phyloP scores from a whole-genome alignment of 2,113 vertebrate genomes.

The Scopus umbretta region DNA sequence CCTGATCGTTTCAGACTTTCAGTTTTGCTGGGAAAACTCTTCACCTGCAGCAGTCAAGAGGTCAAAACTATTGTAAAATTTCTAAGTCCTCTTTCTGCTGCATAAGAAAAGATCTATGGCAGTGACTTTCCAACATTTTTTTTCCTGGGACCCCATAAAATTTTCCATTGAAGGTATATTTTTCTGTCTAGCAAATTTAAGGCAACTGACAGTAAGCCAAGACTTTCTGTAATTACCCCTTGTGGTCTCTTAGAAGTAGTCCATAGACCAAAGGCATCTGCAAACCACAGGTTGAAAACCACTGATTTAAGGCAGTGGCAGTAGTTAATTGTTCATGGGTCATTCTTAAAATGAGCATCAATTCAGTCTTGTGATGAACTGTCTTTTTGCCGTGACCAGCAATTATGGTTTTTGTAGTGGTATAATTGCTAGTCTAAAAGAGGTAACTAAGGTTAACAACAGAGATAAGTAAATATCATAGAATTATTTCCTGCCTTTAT shows the following conservation, averaged over 20 bases:
- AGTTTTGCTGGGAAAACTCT: neutral
- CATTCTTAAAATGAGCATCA: conserved; percentile 25
- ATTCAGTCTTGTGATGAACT: neutral
- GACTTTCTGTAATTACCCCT: neutral
- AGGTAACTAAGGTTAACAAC: conserved; percentile 30
- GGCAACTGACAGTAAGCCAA: neutral
- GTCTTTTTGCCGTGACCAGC: neutral
- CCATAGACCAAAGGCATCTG: neutral
- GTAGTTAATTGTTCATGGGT: conserved; percentile 15
- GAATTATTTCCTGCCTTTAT: conserved; percentile 44
- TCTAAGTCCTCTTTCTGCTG: neutral
- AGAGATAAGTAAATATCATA: conserved; percentile 30
- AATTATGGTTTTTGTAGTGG: conserved; percentile 28
- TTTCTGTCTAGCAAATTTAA: neutral
- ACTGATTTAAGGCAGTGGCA: neutral
- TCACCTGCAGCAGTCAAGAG: neutral
- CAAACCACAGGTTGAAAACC: neutral
- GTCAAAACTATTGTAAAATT: neutral
- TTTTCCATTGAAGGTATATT: neutral
- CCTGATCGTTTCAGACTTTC: neutral
- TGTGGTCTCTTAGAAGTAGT: neutral
- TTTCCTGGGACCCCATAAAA: neutral
- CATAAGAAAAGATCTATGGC: neutral
- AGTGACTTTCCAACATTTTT: neutral
- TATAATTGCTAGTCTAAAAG: conserved; percentile 38